These are phyloP conservation scores for Lissocephala sabroskyi DNA, from an alignment of 2,888 invertebrate species.

Conservation along the genomic window DNA sequence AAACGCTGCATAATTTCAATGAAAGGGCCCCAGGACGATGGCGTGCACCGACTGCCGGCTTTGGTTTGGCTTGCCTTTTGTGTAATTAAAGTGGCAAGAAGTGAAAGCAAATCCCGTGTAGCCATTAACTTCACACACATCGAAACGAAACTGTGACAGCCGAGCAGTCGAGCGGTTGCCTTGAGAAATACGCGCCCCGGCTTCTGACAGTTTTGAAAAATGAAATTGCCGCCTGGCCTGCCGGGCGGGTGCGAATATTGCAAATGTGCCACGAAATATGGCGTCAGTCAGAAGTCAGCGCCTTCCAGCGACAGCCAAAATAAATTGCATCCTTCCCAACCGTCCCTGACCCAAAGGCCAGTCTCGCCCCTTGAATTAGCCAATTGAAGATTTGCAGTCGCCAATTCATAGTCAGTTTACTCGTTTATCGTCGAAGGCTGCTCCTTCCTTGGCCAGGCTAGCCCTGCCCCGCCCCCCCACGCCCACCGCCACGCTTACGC, in stretches of 20 bases:
- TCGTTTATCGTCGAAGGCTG: no score
- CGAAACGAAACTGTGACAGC: no score
- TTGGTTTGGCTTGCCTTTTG: conserved; percentile 3
- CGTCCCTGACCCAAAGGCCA: no score
- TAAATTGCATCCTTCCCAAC: conserved; percentile 61
- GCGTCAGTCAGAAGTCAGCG: conserved; percentile 69
- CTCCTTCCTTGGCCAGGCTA: no score
- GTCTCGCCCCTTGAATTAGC: no score
- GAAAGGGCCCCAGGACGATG: not conserved
- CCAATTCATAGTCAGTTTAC: no score
- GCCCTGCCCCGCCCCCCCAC: no score
- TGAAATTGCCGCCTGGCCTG: conserved; percentile 26
- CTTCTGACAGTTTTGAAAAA: conserved; percentile 61
- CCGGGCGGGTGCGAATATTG: conserved; percentile 30
- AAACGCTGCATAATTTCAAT: conserved; percentile 57
- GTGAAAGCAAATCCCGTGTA: conserved; percentile 37
- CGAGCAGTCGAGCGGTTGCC: no score
- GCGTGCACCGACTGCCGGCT: not conserved
- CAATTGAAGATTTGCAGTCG: no score
- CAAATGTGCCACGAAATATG: conserved; percentile 68
- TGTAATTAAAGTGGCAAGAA: conserved; percentile 42
- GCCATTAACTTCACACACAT: conserved; percentile 57
- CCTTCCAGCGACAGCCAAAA: conserved; percentile 63
- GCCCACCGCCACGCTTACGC: conserved; percentile 22
- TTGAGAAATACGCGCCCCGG: conserved; percentile 40